Evolutionary conservation across 2,113 vertebrate genomes (phyloP), one percentile per base, ranked within the genome.

Genomic region (Hemibagrus wyckioides): DNA sequence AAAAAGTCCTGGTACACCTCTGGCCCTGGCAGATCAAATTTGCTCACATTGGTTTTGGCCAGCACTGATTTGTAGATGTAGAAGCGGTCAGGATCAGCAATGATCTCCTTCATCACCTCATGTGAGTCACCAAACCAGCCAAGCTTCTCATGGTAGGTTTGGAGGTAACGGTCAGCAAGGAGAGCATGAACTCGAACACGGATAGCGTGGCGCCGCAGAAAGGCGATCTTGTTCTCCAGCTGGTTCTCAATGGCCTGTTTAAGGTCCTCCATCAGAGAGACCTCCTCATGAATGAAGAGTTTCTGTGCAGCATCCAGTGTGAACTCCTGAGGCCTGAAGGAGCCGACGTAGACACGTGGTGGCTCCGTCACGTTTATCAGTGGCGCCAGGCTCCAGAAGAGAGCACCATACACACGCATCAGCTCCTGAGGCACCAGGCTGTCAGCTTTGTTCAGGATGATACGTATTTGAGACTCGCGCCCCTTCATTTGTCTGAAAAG

Each of bases 1-100:
- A 99, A 99, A 94, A 99, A 99, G 95, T 99, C 98, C 91, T 97
- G 98, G 89, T 99, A 99, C 63, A 98, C 97, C 85, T 99, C 97
- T 0, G 96, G 96, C 91, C 97, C 97, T 87, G 99, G 98, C 87
- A 99, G 96, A 92, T 99, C 98, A 90, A 99, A 99, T 93, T 99
- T 99, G 95, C 98, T 99, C 93, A 99, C 97, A 1, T 99, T 99
- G 95, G 97, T 99, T 94, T 99, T 99, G 92, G 97, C 98, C 93
- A 99, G 94, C 93, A 99, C 98, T 84, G 99, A 96, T 92, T 99
- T 99, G 93, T 99, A 99, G 92, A 99, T 99, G 92, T 95, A 99
- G 94, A 98, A 99, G 91, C 96, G 98, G 94, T 99, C 98, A 10
- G 99, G 99, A 89, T 99, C 97, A 54, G 97, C 97, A 83, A 99